Percentiles rank a stretch among this genome's conserved stretches.
phyloP scores from a whole-genome alignment of 2,797 vertebrate species.

The Cheirogaleus major region DNA sequence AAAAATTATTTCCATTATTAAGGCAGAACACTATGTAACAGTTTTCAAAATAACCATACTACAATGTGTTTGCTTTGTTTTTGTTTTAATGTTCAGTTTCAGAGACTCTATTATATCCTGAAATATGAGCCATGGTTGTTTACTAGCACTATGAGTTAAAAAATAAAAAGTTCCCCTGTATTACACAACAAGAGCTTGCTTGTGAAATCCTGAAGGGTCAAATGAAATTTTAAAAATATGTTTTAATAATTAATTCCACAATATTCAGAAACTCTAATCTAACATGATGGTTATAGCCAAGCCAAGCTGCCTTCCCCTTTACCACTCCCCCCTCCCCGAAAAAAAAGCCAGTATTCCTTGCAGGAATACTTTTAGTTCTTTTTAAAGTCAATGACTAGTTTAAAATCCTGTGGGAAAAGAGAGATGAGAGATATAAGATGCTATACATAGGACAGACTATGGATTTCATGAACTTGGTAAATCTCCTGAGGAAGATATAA shows the following conservation, averaged over 20 bases:
- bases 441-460: neutral
- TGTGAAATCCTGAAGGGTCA: neutral
- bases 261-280: conserved; percentile 36
- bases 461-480: neutral
- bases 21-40: neutral
- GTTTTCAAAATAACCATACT: conserved; percentile 15
- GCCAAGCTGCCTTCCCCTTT: neutral
- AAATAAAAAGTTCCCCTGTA: neutral
- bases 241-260: conserved; percentile 21
- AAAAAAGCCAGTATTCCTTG: neutral
- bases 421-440: neutral
- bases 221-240: conserved; percentile 46
- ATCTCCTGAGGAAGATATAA: neutral
- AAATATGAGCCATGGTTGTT: neutral
- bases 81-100: conserved; percentile 20
- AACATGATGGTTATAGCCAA: neutral
- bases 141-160: neutral
- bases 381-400: conserved; percentile 23
- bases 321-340: no score
- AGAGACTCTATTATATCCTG: neutral
- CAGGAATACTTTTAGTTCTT: neutral
- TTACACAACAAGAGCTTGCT: conserved; percentile 1
- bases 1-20: conserved; percentile 16
- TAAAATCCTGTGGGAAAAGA: conserved; percentile 12
- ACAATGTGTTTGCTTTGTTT: neutral